Evolutionary conservation across 2,113 vertebrate genomes (phyloP).

Genomic region (Gasterosteus nipponicus): DNA sequence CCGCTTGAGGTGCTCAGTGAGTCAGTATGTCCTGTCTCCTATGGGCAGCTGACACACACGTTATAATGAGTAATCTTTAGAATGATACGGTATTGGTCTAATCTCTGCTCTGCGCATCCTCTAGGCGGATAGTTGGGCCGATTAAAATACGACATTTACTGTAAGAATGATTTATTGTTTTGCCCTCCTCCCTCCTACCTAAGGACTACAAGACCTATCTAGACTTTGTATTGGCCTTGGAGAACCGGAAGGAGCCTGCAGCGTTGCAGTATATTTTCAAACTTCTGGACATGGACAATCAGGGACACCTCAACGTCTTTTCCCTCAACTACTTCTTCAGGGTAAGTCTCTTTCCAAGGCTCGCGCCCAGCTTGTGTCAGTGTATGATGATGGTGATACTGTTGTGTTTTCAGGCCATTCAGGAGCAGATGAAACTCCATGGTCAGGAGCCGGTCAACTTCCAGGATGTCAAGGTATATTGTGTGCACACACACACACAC

Average conservation of each 20-base stretch:
- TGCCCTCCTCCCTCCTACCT: constrained; percentile 69
- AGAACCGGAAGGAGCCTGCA: constrained; percentile 98
- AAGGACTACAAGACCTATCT: constrained; percentile 99
- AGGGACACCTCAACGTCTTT: constrained; percentile 95
- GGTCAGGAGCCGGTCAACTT: constrained; percentile 96
- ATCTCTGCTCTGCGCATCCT: background rate
- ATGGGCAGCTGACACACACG: background rate
- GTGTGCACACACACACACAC: background rate
- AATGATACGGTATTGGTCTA: background rate
- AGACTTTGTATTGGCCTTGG: constrained; percentile 97
- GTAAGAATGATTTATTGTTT: background rate
- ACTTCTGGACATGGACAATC: constrained; percentile 97
- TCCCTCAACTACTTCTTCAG: constrained; percentile 98
- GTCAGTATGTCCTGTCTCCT: background rate
- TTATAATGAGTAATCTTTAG: background rate
- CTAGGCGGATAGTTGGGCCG: background rate
- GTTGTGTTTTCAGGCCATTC: constrained; percentile 86
- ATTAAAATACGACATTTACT: background rate
- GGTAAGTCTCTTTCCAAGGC: constrained; percentile 74
- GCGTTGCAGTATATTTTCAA: constrained; percentile 98
- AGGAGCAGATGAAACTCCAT: constrained; percentile 98
- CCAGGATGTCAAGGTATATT: constrained; percentile 94
- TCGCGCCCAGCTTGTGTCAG: background rate
- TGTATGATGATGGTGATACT: background rate
- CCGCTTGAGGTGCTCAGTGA: constrained; percentile 6